These are phyloP conservation scores for Globodera ellingtonae DNA, from an alignment of 1,140 invertebrate species.

Conservation along the genomic window DNA sequence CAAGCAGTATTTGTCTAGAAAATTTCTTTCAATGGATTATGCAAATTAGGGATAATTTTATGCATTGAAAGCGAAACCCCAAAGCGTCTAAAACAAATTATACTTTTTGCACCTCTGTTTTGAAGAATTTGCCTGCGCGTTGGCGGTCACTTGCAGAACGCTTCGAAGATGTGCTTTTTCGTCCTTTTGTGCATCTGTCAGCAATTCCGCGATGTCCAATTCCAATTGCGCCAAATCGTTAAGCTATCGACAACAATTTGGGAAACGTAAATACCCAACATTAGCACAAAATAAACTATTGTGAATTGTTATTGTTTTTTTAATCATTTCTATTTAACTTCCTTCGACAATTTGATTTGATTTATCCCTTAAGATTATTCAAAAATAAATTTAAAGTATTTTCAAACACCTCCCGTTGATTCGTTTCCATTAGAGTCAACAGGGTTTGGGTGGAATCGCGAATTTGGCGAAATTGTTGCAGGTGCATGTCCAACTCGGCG, in stretches of 20 bases:
- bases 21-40: background rate
- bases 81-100: background rate
- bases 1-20: slow-evolving; percentile 22
- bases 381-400: background rate
- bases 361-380: no score
- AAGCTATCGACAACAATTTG: background rate
- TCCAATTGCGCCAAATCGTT: slow-evolving; percentile 17
- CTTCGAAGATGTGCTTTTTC: slow-evolving; percentile 20
- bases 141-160: slow-evolving; percentile 17
- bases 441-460: slow-evolving; percentile 6
- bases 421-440: background rate
- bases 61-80: no score
- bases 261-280: no score
- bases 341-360: no score
- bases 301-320: no score
- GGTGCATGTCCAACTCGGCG: slow-evolving; percentile 84
- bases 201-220: slow-evolving; percentile 18
- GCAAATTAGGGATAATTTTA: no score
- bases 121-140: background rate
- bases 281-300: no score
- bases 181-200: slow-evolving; percentile 6
- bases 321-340: no score
- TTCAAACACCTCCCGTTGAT: slow-evolving; percentile 15
- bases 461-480: slow-evolving; percentile 22
- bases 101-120: background rate